A percentile compares a stretch with the other conserved stretches of the same genome.
phyloP scores from a whole-genome alignment of 2,113 vertebrate species.

The Planiliza haematocheilus region DNA sequence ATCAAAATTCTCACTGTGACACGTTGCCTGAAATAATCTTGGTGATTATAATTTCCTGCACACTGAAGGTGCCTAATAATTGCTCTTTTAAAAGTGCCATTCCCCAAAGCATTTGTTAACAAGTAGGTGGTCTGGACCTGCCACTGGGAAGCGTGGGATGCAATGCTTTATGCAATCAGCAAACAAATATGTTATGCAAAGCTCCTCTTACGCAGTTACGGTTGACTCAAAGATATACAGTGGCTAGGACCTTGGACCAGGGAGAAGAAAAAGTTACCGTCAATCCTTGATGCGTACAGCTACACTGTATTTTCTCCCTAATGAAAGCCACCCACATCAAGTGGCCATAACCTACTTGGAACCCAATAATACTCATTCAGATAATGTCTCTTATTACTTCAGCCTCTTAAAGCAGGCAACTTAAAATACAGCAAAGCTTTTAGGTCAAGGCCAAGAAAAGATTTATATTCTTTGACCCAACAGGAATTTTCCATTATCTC shows the following conservation, averaged over 20 bases:
- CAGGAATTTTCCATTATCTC: constrained; percentile 28
- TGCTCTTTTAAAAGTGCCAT: constrained; percentile 46
- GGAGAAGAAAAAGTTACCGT: constrained; percentile 31
- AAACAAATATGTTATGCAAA: constrained; percentile 70
- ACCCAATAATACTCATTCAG: constrained; percentile 49
- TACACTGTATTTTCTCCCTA: constrained; percentile 34
- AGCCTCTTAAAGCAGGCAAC: constrained; percentile 36
- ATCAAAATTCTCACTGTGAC: constrained; percentile 22
- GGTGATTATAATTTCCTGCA: constrained; percentile 20
- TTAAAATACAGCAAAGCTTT: constrained; percentile 30
- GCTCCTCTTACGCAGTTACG: constrained; percentile 62
- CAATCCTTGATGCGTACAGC: constrained; percentile 25
- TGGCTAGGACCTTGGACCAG: constrained; percentile 50
- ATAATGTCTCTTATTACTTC: constrained; percentile 45
- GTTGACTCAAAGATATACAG: constrained; percentile 44
- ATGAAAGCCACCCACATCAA: constrained; percentile 60
- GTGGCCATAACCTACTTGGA: constrained; percentile 48
- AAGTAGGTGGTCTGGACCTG: constrained; percentile 65
- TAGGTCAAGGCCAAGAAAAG: constrained; percentile 49
- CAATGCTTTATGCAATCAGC: constrained; percentile 63
- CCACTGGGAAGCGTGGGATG: constrained; percentile 60
- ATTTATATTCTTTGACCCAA: constrained; percentile 37
- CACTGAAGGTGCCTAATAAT: constrained; percentile 22
- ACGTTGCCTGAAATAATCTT: background rate
- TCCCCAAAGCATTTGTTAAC: constrained; percentile 42